phyloP scores from a whole-genome alignment of 2,888 invertebrate genomes.

The Lutraria lutraria region DNA sequence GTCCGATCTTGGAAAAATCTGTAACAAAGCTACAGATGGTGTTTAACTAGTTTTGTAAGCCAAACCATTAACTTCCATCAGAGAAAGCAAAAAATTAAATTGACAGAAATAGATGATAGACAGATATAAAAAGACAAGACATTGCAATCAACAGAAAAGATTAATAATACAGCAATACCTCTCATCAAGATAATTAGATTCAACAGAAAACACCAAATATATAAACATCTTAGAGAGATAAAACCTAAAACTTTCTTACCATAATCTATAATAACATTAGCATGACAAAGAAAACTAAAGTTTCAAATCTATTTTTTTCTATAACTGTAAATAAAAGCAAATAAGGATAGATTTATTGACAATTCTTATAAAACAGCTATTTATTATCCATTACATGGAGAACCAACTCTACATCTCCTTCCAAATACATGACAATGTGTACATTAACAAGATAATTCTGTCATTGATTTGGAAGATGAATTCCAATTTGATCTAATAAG shows the following conservation, averaged over 20 bases:
- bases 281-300: background rate
- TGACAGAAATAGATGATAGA: too few species aligned
- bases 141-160: too few species aligned
- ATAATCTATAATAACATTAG: background rate
- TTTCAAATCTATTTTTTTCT: background rate
- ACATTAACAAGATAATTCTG: background rate
- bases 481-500: background rate
- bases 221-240: background rate
- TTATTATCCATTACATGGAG: background rate
- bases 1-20: too few species aligned
- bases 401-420: background rate
- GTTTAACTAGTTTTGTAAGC: too few species aligned
- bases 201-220: too few species aligned
- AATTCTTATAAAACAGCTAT: background rate
- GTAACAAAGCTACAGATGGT: too few species aligned
- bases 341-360: background rate
- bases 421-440: background rate
- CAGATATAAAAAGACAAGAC: too few species aligned
- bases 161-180: too few species aligned
- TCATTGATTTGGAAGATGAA: background rate
- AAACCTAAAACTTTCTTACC: background rate
- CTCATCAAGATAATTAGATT: too few species aligned
- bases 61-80: too few species aligned
- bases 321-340: slow-evolving; percentile 4
- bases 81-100: too few species aligned